Conservation (phyloP, 2,888 invertebrate genomes). For the Hydraecia micacea region DNA sequence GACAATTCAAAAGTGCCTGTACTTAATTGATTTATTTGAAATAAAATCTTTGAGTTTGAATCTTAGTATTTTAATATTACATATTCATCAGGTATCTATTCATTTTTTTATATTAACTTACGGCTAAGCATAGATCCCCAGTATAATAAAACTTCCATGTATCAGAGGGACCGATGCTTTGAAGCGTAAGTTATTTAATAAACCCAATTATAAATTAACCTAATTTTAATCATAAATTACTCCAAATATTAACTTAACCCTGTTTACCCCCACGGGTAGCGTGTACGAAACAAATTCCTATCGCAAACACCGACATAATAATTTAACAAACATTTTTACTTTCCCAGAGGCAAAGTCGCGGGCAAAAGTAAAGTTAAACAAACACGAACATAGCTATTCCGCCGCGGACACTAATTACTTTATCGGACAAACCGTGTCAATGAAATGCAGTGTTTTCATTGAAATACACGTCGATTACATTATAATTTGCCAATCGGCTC, state of each 20-base stretch:
- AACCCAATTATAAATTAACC: slow-evolving; percentile 46
- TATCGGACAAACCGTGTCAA: slow-evolving; percentile 53
- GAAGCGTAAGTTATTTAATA: slow-evolving; percentile 20
- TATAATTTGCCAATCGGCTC: slow-evolving; percentile 79
- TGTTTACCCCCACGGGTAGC: slow-evolving; percentile 33
- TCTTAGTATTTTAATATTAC: not conserved
- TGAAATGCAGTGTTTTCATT: slow-evolving; percentile 69
- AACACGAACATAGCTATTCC: slow-evolving; percentile 48
- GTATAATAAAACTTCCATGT: not conserved
- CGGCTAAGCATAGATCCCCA: no score
- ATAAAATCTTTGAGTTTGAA: not conserved
- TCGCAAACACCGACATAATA: slow-evolving; percentile 39
- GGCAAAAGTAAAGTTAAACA: slow-evolving; percentile 23
- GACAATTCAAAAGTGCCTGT: no score
- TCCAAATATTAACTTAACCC: slow-evolving; percentile 38
- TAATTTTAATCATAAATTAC: slow-evolving; percentile 44
- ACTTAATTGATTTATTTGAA: not conserved
- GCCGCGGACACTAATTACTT: slow-evolving; percentile 50
- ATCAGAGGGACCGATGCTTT: not conserved
- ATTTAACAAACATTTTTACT: slow-evolving; percentile 52
- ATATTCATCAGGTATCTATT: not conserved
- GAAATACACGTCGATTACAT: slow-evolving; percentile 74
- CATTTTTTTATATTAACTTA: not conserved
- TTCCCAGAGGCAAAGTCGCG: slow-evolving; percentile 37
- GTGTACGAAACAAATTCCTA: slow-evolving; percentile 51